These are phyloP conservation scores for Drosophila ercepeae DNA, from an alignment of 1,140 invertebrate genomes.

Conservation along the genomic window DNA sequence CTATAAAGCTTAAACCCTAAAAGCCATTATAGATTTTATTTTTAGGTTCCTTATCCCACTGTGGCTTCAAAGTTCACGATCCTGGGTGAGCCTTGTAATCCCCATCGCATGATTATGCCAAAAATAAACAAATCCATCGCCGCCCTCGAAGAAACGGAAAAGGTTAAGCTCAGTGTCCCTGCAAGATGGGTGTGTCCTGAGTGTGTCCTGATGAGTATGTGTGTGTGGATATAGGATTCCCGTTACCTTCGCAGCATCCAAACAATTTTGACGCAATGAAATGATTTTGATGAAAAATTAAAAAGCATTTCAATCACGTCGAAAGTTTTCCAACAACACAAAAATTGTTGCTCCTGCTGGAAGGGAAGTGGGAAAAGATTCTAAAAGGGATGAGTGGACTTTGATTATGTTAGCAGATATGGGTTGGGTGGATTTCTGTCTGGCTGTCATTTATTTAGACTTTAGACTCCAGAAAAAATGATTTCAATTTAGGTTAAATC, in stretches of 20 bases:
- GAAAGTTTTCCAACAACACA: conserved; percentile 64
- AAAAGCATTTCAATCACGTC: conserved; percentile 77
- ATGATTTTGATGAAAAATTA: conserved; percentile 65
- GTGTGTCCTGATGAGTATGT: too few species aligned
- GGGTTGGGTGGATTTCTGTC: conserved; percentile 9
- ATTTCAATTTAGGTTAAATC: conserved; percentile 29
- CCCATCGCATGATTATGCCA: conserved; percentile 50
- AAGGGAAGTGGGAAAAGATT: conserved; percentile 1
- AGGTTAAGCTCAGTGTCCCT: conserved; percentile 37
- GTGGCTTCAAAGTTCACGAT: conserved; percentile 26
- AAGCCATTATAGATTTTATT: background rate
- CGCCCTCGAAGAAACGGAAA: conserved; percentile 45
- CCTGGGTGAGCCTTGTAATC: conserved; percentile 35
- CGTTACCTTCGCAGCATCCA: conserved; percentile 21
- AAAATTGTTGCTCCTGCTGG: conserved; percentile 44
- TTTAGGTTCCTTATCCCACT: conserved; percentile 10
- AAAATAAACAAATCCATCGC: conserved; percentile 48
- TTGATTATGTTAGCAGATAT: conserved; percentile 7
- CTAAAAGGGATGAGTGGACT: background rate
- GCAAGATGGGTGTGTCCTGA: conserved; percentile 12
- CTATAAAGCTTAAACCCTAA: background rate
- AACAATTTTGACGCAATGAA: conserved; percentile 50
- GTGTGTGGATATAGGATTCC: conserved; percentile 8
- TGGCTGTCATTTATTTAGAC: conserved; percentile 57
- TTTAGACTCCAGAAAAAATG: conserved; percentile 24